phyloP scores from a whole-genome alignment of 2,888 invertebrate species.

The Didymodactylos carnosus region DNA sequence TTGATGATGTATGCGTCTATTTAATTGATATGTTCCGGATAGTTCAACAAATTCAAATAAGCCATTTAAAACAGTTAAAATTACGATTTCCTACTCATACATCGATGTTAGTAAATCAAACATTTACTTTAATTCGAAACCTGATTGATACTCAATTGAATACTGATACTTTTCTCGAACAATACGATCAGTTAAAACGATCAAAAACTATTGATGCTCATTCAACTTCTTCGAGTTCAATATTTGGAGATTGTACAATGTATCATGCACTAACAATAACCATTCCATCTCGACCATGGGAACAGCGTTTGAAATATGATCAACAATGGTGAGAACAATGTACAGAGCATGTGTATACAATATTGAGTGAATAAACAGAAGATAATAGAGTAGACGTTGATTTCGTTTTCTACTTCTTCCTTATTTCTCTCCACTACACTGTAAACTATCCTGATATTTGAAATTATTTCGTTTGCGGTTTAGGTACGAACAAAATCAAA shows the following conservation, averaged over 20 bases:
- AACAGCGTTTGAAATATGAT: not conserved
- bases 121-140: not conserved
- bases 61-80: not conserved
- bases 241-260: not conserved
- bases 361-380: too few species aligned
- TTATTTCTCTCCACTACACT: too few species aligned
- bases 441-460: too few species aligned
- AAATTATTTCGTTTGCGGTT: too few species aligned
- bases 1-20: not conserved
- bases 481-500: too few species aligned
- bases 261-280: not conserved
- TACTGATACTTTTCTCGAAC: not conserved
- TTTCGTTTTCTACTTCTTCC: too few species aligned
- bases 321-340: too few species aligned
- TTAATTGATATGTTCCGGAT: not conserved
- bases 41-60: not conserved
- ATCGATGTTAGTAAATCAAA: not conserved
- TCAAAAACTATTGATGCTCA: not conserved
- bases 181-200: too few species aligned
- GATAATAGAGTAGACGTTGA: too few species aligned
- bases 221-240: not conserved
- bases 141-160: not conserved
- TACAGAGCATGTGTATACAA: too few species aligned
- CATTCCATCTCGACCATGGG: not conserved
- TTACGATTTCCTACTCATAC: not conserved